Percentiles rank a stretch among this genome's conserved stretches.
Evolutionary conservation across 92 coral and sea anemone genomes (phyloP).

Genomic region (Epizoanthus rinbou): DNA sequence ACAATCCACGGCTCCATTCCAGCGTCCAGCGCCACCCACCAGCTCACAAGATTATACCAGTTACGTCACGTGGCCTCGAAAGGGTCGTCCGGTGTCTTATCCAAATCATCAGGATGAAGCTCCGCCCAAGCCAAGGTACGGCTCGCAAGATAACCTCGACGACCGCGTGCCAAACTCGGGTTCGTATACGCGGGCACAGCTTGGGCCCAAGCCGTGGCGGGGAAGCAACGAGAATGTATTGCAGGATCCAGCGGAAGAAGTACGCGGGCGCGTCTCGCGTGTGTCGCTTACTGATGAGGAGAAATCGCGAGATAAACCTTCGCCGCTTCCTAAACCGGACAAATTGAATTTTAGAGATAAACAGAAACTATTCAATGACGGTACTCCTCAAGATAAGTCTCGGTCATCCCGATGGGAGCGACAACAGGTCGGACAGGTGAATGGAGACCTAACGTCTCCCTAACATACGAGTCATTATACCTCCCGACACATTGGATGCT

Average conservation of each 20-base stretch:
- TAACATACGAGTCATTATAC: not conserved
- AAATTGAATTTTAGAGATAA: constrained; percentile 82
- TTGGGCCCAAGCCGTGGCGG: constrained; percentile 64
- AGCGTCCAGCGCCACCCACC: constrained; percentile 54
- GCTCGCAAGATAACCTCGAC: constrained; percentile 56
- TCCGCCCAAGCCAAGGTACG: constrained; percentile 47
- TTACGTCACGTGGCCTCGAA: constrained; percentile 81
- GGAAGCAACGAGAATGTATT: constrained; percentile 66
- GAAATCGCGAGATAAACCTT: constrained; percentile 61
- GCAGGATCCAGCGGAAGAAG: constrained; percentile 59
- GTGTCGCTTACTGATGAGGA: constrained; percentile 76
- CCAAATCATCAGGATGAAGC: constrained; percentile 46
- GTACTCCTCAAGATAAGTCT: constrained; percentile 69
- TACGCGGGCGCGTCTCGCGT: constrained; percentile 73
- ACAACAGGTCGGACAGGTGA: constrained; percentile 54
- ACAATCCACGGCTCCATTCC: constrained; percentile 6
- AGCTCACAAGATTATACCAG: constrained; percentile 59
- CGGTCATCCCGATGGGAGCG: constrained; percentile 87
- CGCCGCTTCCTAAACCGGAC: constrained; percentile 88
- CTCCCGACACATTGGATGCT: not conserved
- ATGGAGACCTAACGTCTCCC: constrained; percentile 55
- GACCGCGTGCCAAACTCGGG: constrained; percentile 59
- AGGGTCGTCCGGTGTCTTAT: constrained; percentile 73
- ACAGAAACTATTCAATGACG: constrained; percentile 87
- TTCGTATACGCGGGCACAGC: constrained; percentile 62